Evolutionary conservation across 64 coral and sea anemone species (phyloP).

Genomic region (Montipora capricornis): DNA sequence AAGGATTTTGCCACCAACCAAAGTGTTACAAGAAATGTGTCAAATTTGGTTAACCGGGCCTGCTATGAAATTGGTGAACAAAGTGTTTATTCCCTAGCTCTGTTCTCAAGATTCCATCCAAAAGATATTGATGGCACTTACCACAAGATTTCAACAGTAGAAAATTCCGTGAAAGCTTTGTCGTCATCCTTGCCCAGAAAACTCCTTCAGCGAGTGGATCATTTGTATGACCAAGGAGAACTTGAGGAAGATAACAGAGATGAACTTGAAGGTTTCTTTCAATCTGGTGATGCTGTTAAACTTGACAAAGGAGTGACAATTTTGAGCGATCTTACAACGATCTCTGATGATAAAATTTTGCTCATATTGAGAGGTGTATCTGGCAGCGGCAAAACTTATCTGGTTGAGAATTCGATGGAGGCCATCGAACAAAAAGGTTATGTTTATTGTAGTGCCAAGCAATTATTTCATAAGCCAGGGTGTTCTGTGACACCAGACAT

Average conservation of each 20-base stretch:
- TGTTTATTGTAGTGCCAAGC: slow-evolving; percentile 53
- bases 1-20: slow-evolving; percentile 10
- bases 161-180: slow-evolving; percentile 77
- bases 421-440: slow-evolving; percentile 23
- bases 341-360: slow-evolving; percentile 41
- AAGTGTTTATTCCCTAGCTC: slow-evolving; percentile 23
- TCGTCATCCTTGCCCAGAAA: slow-evolving; percentile 62
- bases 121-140: slow-evolving; percentile 70
- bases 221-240: slow-evolving; percentile 33
- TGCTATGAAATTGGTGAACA: slow-evolving; percentile 73
- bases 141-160: slow-evolving; percentile 41
- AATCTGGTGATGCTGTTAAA: slow-evolving; percentile 26
- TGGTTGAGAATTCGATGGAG: slow-evolving; percentile 80
- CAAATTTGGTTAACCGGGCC: slow-evolving; percentile 25
- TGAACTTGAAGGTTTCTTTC: slow-evolving; percentile 29
- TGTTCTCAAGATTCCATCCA: slow-evolving; percentile 72
- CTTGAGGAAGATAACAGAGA: slow-evolving; percentile 35
- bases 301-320: slow-evolving; percentile 42
- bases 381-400: slow-evolving; percentile 78
- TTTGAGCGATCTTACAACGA: neutral
- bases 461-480: slow-evolving; percentile 79
- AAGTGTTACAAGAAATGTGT: slow-evolving; percentile 21
- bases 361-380: slow-evolving; percentile 85
- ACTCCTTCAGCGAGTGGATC: slow-evolving; percentile 45
- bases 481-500: slow-evolving; percentile 40